Conservation (phyloP, 1,140 invertebrate species). For the Chymomyza costata region DNA sequence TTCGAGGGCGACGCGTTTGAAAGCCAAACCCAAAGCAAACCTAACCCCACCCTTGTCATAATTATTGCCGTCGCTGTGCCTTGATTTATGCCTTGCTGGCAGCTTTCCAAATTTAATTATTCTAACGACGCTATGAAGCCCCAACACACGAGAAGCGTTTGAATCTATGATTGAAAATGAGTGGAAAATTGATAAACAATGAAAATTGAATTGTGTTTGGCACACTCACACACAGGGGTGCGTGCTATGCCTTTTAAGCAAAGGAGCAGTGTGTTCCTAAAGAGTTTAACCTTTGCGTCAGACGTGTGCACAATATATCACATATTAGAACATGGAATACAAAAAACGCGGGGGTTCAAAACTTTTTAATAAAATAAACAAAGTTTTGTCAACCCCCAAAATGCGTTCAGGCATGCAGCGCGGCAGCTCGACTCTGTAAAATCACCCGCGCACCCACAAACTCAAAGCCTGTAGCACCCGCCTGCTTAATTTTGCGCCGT, state of each 20-base stretch:
- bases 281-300: no score
- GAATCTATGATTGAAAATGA: conserved; percentile 52
- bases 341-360: no score
- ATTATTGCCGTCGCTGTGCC: conserved; percentile 13
- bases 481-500: no score
- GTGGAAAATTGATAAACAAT: conserved; percentile 74
- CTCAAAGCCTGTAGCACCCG: no score
- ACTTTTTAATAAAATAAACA: conserved; percentile 70
- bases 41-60: conserved; percentile 4
- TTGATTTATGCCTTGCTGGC: conserved; percentile 64
- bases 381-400: conserved; percentile 48
- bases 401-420: no score
- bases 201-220: conserved; percentile 59
- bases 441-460: conserved; percentile 26
- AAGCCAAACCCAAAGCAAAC: conserved; percentile 30
- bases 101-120: conserved; percentile 72
- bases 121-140: conserved; percentile 55
- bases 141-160: no score
- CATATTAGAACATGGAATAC: no score
- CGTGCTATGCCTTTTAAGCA: conserved; percentile 6
- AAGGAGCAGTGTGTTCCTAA: no score
- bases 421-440: no score
- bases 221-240: conserved; percentile 26
- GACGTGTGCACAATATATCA: no score
- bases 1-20: conserved; percentile 17